A percentile compares a stretch with the other conserved stretches of the same genome.
phyloP scores from a whole-genome alignment of 2,888 invertebrate species.

The Mallateleia sp. region DNA sequence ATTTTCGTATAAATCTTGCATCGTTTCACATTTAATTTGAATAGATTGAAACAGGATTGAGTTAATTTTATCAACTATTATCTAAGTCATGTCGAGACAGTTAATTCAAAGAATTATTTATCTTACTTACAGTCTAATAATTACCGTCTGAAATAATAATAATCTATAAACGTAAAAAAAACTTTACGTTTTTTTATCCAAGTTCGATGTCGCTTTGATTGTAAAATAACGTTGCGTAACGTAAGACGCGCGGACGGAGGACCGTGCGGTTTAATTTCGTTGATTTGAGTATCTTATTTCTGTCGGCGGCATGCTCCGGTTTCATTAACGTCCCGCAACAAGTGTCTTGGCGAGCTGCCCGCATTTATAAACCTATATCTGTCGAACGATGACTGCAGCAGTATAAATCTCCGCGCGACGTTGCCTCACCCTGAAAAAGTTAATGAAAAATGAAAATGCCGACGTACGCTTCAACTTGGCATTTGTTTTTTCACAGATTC shows the following conservation, averaged over 20 bases:
- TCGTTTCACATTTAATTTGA: neutral
- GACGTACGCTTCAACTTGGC: too few relatives aligned
- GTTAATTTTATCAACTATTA: too few relatives aligned
- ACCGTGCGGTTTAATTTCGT: constrained; percentile 37
- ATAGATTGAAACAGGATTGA: neutral
- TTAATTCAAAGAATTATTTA: too few relatives aligned
- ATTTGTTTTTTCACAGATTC: constrained; percentile 91
- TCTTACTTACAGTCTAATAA: too few relatives aligned
- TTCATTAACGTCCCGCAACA: constrained; percentile 85
- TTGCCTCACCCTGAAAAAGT: neutral
- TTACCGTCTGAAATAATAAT: too few relatives aligned
- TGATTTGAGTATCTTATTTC: constrained; percentile 66
- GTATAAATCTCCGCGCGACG: constrained; percentile 7
- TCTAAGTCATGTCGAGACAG: too few relatives aligned
- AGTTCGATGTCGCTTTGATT: neutral
- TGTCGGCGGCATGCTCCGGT: constrained; percentile 82
- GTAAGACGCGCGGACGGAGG: neutral
- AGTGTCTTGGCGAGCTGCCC: constrained; percentile 87
- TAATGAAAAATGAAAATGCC: too few relatives aligned
- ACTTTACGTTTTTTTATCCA: constrained; percentile 6
- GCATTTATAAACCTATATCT: constrained; percentile 76
- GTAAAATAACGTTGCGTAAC: constrained; percentile 15
- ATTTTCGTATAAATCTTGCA: neutral
- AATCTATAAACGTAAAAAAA: too few relatives aligned
- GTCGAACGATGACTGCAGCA: constrained; percentile 23